Base-by-base conservation (phyloP, 2,888 invertebrate species). In the Hemithea aestivaria region DNA sequence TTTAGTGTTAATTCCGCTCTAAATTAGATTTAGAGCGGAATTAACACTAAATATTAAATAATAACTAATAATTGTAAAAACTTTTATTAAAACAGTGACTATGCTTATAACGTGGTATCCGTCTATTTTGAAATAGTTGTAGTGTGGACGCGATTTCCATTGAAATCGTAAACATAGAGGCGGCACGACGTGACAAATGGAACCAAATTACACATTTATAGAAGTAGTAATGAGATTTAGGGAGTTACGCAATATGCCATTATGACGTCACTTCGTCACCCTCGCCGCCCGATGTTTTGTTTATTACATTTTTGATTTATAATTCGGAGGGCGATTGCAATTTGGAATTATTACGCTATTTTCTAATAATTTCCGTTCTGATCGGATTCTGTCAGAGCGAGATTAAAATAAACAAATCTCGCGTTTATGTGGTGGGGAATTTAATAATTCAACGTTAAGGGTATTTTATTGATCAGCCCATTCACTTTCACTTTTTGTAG, bases 331-430 rank as follows among this genome's bases (percentile, higher is more conserved):
- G 51, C 20, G 45, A 30, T 40, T 47, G 34, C 29, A 26, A 47
- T 49, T 48, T 35, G 32, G 44, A 53, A 56, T 4, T 50, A 53
- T 56, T 53, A 45, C 40, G 46, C 51, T 57, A 54, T 40, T 37
- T 37, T 33, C 36, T 42, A 34, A 42, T 51, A 62, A 62, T 62
- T 63, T 52, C 43, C 46, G 49, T 48, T 45, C 50, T 45, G 49
- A 58, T 56, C 33, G 51, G 49, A 52, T 56, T 51, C 34, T 49
- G 45, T 39, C 34, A 27, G 48, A 29, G 45, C 50, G 44, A 38
- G 52, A 64, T 59, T 61, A 56, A 63, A 62, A 61, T 58, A 54
- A 50, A 62, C 62, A 55, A 64, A 67, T 62, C 53, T 40, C 51
- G 26, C 22, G 34, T 40, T 49, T 47, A 52, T 51, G 51, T 50